These are phyloP conservation scores for Melangyna quadrimaculata DNA, from an alignment of 2,888 invertebrate genomes.

Conservation along the genomic window DNA sequence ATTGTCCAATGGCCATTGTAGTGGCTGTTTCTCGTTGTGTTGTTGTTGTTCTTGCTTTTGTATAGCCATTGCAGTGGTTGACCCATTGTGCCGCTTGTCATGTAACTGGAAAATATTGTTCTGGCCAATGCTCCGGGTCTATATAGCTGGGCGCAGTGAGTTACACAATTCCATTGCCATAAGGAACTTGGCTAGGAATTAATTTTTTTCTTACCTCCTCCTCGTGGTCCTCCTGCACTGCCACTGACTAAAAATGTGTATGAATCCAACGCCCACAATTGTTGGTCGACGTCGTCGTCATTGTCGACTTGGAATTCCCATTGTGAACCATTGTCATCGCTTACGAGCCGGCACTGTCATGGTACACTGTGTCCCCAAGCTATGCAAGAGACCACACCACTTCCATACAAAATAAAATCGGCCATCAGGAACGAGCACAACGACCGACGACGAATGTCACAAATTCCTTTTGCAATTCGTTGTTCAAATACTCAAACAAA, in stretches of 20 bases:
- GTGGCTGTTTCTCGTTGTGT: conserved; percentile 37
- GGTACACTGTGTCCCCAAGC: conserved; percentile 42
- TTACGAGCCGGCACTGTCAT: conserved; percentile 58
- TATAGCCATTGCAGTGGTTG: conserved; percentile 59
- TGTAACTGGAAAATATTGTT: conserved; percentile 71
- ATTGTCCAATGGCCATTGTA: conserved; percentile 59
- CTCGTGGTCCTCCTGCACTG: not conserved
- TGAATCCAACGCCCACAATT: conserved; percentile 45
- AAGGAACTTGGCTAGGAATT: conserved; percentile 25
- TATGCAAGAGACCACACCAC: conserved; percentile 16
- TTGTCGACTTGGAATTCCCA: conserved; percentile 67
- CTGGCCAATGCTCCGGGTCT: conserved; percentile 55
- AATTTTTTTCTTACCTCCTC: conserved; percentile 25
- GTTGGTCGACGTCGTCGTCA: conserved; percentile 44
- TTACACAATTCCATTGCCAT: conserved; percentile 50
- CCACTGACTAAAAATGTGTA: not conserved
- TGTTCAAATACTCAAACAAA: conserved; percentile 21
- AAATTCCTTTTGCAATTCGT: conserved; percentile 23
- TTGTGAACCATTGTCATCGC: conserved; percentile 67
- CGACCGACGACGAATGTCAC: conserved; percentile 3
- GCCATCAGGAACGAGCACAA: not conserved
- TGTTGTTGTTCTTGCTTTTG: conserved; percentile 19
- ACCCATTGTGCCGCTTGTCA: conserved; percentile 71
- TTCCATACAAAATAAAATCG: not conserved
- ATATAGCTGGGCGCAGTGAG: conserved; percentile 17